Evolutionary conservation across 2,113 vertebrate genomes (phyloP).

Genomic region (Ceyx melanurus): DNA sequence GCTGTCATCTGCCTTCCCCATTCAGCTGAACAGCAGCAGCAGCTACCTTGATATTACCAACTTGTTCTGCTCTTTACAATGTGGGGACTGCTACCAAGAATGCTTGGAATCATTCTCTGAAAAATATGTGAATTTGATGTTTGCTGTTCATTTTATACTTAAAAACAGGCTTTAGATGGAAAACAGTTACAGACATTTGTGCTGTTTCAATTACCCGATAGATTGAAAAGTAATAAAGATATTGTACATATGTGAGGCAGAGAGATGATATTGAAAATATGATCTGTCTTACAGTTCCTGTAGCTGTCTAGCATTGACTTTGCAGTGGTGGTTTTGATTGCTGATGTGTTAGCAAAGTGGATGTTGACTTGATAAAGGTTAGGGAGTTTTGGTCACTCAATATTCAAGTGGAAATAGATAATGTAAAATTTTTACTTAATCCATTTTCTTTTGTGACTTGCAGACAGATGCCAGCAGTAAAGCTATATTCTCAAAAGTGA

Average conservation of each 20-base stretch:
- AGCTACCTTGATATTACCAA: background rate
- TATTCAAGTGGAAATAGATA: background rate
- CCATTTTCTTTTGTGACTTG: constrained; percentile 60
- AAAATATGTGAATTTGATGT: background rate
- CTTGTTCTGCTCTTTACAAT: background rate
- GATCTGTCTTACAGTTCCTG: background rate
- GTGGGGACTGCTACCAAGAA: background rate
- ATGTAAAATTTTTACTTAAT: background rate
- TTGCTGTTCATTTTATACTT: background rate
- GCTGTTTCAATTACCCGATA: background rate
- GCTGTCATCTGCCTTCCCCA: background rate
- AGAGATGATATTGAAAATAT: background rate
- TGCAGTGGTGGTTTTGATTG: background rate
- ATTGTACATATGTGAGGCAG: background rate
- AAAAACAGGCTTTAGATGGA: background rate
- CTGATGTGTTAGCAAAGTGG: background rate
- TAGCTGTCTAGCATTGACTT: background rate
- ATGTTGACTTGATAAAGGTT: background rate
- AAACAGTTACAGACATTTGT: background rate
- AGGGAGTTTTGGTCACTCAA: background rate
- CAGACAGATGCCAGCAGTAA: constrained; percentile 95
- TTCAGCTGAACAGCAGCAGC: background rate
- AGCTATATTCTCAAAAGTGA: constrained; percentile 96
- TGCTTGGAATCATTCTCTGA: background rate
- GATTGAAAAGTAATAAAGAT: background rate